phyloP scores from a whole-genome alignment of 2,113 vertebrate genomes.

The Corvus hawaiiensis region DNA sequence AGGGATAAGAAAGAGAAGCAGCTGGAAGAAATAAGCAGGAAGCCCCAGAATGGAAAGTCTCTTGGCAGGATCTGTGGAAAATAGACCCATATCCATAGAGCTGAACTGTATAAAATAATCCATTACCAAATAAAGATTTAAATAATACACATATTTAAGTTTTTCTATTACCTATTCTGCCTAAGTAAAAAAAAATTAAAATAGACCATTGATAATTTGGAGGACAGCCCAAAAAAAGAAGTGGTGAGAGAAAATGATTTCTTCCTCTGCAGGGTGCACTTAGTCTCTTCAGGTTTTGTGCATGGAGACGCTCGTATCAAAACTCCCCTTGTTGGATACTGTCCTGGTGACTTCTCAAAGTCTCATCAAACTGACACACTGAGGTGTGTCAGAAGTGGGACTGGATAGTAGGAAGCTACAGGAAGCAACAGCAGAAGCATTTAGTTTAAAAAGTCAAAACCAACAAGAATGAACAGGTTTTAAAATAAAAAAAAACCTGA shows the following conservation, averaged over 20 bases:
- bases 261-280: not conserved
- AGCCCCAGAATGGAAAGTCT: slow-evolving; percentile 51
- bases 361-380: not conserved
- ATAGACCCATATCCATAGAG: slow-evolving; percentile 10
- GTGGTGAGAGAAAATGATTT: not conserved
- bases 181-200: not conserved
- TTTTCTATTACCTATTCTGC: not conserved
- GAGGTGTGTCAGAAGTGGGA: not conserved
- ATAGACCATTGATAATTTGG: not conserved
- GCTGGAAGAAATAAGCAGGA: slow-evolving; percentile 66
- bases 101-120: slow-evolving; percentile 22
- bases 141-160: not conserved
- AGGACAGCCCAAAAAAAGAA: not conserved
- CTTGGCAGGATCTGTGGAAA: slow-evolving; percentile 60
- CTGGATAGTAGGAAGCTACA: not conserved
- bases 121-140: slow-evolving; percentile 4
- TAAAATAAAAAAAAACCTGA: not conserved
- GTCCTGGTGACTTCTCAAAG: not conserved
- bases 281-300: not conserved
- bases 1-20: slow-evolving; percentile 60
- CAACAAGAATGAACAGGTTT: accelerated
- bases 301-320: not conserved
- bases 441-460: not conserved
- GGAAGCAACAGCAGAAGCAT: not conserved
- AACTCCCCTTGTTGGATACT: not conserved